A percentile compares a stretch with the other conserved stretches of the same genome.
These are phyloP conservation scores for Notocelia uddmanniana DNA, from an alignment of 2,888 invertebrate species.

Conservation along the genomic window DNA sequence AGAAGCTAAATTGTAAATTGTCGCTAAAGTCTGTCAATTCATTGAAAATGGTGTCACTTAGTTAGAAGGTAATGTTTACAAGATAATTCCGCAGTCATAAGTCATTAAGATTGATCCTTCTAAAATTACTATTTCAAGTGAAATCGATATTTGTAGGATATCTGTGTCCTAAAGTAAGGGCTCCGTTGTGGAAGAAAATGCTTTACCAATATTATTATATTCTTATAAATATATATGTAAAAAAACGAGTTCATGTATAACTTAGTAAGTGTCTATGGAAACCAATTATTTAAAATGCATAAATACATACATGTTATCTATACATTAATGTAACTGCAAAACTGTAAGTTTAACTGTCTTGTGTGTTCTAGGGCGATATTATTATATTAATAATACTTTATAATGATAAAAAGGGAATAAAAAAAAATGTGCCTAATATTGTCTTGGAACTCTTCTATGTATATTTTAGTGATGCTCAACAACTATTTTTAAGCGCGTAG, in stretches of 20 bases:
- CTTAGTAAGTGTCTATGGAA: conserved; percentile 83
- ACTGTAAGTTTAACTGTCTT: conserved; percentile 68
- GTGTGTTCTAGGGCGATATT: conserved; percentile 74
- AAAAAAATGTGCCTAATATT: conserved; percentile 82
- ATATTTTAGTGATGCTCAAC: conserved; percentile 83
- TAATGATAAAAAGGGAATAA: conserved; percentile 55
- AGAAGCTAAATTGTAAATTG: conserved; percentile 61
- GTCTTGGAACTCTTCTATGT: conserved; percentile 68
- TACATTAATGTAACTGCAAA: conserved; percentile 63
- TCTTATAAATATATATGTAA: conserved; percentile 86
- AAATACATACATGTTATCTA: conserved; percentile 70
- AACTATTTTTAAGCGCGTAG: conserved; percentile 80
- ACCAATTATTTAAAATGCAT: conserved; percentile 72
- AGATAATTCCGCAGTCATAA: conserved; percentile 67
- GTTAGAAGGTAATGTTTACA: conserved; percentile 67
- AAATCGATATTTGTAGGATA: conserved; percentile 75
- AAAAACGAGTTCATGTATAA: conserved; percentile 77
- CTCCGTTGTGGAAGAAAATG: conserved; percentile 84
- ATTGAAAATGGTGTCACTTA: conserved; percentile 81
- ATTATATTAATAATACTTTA: conserved; percentile 63
- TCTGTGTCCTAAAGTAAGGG: conserved; percentile 78
- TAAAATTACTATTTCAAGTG: conserved; percentile 71
- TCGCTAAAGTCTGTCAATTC: conserved; percentile 79
- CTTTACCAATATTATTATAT: conserved; percentile 84
- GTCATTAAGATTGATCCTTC: conserved; percentile 63